Conservation (phyloP, 2,113 vertebrate species). For the Pterocles burchelli region DNA sequence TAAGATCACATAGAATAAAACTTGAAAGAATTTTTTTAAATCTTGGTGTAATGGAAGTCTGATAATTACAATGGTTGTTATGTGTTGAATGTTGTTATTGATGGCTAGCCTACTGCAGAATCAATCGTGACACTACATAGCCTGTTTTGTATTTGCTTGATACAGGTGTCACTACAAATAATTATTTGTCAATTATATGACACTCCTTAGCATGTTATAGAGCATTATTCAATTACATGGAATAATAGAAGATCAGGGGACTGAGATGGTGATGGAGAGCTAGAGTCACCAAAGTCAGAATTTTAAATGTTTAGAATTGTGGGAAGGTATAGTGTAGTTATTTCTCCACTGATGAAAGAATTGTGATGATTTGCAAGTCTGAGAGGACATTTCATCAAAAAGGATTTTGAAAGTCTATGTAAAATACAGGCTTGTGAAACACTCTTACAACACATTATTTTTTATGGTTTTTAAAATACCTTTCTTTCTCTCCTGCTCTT, state of each 20-base stretch:
- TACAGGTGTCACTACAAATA: neutral
- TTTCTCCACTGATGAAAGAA: neutral
- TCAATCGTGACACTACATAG: neutral
- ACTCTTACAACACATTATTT: neutral
- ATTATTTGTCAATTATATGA: neutral
- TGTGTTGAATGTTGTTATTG: neutral
- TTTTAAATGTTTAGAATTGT: neutral
- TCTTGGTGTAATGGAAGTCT: neutral
- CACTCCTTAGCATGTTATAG: neutral
- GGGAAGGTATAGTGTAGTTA: neutral
- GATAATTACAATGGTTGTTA: neutral
- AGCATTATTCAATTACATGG: neutral
- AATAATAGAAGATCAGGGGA: neutral
- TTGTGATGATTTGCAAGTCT: neutral
- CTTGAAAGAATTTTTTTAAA: neutral
- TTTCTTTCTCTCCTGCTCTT: neutral
- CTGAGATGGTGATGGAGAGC: neutral
- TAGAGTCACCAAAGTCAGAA: neutral
- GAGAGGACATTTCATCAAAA: neutral
- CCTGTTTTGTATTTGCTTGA: neutral
- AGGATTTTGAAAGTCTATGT: neutral
- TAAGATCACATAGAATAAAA: neutral
- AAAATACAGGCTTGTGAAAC: neutral
- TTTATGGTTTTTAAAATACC: neutral
- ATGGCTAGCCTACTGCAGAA: neutral